Base-by-base conservation (phyloP, 2,888 invertebrate genomes). In the Diarsia rubi region DNA sequence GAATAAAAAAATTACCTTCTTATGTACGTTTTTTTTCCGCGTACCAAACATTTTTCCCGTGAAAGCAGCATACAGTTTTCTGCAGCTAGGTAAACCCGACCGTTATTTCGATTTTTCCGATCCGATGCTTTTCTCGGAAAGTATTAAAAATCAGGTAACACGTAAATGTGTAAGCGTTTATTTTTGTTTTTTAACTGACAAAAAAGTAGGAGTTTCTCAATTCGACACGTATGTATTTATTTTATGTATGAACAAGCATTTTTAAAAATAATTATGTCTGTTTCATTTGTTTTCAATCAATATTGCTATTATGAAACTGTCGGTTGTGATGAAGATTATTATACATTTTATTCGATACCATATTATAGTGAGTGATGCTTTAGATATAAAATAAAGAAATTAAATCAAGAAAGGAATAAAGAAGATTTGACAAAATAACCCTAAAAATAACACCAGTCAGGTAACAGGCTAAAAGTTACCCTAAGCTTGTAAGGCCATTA, bases 401-500 rank as follows among this genome's bases (percentile, higher is more conserved):
- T 52, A 1, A 67, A 16, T 11, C 8, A 54, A 37, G 37, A 31
- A 19, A 57, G 19, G 27, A 59, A 59, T 19, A 9, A 11, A 19
- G 6, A 42, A n/a, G 3, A n/a, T 69, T 69, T 5, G 8, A 27
- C 9, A 9, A 19, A 19, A 21, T 24, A 14, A 11, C 1, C 21
- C 2, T 65, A 70, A 66, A 70, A 66, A 49, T 49, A 66, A 42
- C 24, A 11, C 14, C 24, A 21, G 3, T 42, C 27, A 66, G 70
- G 21, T 69, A 47, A 57, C 52, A 54, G 62, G 9, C 31, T 52
- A 37, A 69, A 73, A 79, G 63, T 79, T 27, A 62, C 24, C 37
- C 44, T 44, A 57, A 73, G 52, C 65, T 65, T 78, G 70, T 69
- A 83, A 79, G 27, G 63, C 70, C 73, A 82, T 85, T 86, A 85